Percentiles rank a stretch among this genome's conserved stretches.
phyloP scores from a whole-genome alignment of 2,113 vertebrate species.

The Phalacrocorax pelagicus region DNA sequence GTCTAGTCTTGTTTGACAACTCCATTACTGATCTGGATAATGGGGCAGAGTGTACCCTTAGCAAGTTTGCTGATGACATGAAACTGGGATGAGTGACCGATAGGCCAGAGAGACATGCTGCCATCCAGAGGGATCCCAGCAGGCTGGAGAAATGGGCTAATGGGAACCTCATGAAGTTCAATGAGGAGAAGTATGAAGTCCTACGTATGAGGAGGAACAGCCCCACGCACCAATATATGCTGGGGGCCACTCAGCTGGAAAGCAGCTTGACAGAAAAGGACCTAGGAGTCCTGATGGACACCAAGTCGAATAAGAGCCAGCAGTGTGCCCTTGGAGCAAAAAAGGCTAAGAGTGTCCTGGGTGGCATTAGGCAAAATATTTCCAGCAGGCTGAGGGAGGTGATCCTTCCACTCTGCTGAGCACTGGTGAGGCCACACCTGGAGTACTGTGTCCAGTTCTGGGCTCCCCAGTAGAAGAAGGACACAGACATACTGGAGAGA shows the following conservation, averaged over 20 bases:
- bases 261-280: background rate
- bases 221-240: background rate
- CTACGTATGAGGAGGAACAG: background rate
- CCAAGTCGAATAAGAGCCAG: background rate
- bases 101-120: accelerated
- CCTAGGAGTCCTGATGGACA: background rate
- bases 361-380: background rate
- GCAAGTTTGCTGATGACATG: background rate
- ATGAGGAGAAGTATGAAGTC: background rate
- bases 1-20: background rate
- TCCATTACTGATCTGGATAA: background rate
- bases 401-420: background rate
- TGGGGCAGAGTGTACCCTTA: background rate
- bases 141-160: background rate
- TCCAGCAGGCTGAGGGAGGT: background rate
- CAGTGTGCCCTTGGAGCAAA: background rate
- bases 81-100: background rate
- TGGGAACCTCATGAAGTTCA: background rate
- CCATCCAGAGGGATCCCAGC: background rate
- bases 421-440: background rate
- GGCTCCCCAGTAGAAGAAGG: background rate
- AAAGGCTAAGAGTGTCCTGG: background rate
- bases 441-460: background rate
- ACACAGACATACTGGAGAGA: too few species aligned
- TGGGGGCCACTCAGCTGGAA: background rate